Conservation (phyloP, 2,797 vertebrate species). For the Lateolabrax maculatus region DNA sequence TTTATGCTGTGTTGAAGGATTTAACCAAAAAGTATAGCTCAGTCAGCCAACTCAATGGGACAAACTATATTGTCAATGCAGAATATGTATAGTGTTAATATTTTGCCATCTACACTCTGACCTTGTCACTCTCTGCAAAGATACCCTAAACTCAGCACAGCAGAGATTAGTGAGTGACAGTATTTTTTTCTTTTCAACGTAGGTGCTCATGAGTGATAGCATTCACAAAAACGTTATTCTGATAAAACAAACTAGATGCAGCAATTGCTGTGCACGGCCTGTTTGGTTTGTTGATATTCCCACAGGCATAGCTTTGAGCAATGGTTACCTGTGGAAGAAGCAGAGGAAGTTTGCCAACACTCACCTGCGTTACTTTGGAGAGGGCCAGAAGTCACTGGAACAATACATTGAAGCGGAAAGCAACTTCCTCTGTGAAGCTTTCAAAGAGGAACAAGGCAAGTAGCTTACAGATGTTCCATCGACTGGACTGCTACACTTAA, state of each 20-base stretch:
- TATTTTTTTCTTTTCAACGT: background rate
- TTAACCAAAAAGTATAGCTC: background rate
- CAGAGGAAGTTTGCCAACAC: constrained; percentile 83
- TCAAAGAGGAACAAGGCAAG: constrained; percentile 82
- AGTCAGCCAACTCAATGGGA: background rate
- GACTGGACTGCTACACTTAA: background rate
- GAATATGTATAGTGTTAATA: background rate
- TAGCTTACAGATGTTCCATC: background rate
- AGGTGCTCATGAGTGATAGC: background rate
- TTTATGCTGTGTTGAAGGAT: background rate
- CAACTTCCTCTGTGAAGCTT: constrained; percentile 79
- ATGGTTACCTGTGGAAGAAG: constrained; percentile 80
- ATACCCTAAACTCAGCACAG: background rate
- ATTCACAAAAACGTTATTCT: background rate
- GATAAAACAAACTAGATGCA: background rate
- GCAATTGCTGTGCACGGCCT: background rate
- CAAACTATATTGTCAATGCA: background rate
- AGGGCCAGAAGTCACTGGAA: constrained; percentile 77
- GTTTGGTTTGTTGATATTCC: background rate
- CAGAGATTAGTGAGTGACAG: background rate
- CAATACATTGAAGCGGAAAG: constrained; percentile 76
- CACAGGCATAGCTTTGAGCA: constrained; percentile 82
- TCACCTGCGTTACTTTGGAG: constrained; percentile 80
- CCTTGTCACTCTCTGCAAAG: rapidly evolving
- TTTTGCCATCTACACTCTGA: background rate